Base-by-base conservation (phyloP, 2,797 vertebrate genomes). In the Moxostoma hubbsi region DNA sequence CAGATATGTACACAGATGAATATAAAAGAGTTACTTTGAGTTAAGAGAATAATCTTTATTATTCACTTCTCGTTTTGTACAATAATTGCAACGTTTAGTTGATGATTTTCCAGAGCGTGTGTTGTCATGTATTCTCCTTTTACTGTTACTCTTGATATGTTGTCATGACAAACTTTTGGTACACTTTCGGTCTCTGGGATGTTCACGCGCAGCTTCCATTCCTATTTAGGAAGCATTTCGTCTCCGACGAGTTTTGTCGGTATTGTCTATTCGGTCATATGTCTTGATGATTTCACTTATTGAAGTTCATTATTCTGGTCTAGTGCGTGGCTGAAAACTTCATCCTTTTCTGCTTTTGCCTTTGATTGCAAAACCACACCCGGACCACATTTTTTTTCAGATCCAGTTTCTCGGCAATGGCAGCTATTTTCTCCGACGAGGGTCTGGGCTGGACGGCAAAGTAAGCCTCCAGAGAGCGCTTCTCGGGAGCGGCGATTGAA, bases 331-430 rank as follows among this genome's bases (percentile, higher is more conserved):
- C 96, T 77, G 96, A 97, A 90, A 97, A 97, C 90, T 97, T 97
- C 96, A 97, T 97, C 81, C 96, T 89, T 94, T 97, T 97, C 92
- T 97, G 96, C 89, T 97, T 97, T 90, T 97, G 96, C 93, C 96
- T 91, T 91, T 97, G 96, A 87, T 97, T 97, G 91, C 96, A 97
- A 90, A 97, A 97, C 96, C 96, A 97, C 72, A 97, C 96, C 18
- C 96, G 91, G 75, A 97, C 96, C 86, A 97, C 96, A 86, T 97
- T 97, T 92, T 97, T 97, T 92, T 97, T 97, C 88, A 97, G 93
- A 92, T 97, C 96, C 90, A 97, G 90, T 80, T 97, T 97, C 92
- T 97, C 96, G 0, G 96, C 96, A 75, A 97, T 97, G 0, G 96
- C 96, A 0, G 96, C 96, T 51, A 97, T 97, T 90, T 97, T 97